phyloP scores from a whole-genome alignment of 2,113 vertebrate genomes.

The Dolichotis patagonum region DNA sequence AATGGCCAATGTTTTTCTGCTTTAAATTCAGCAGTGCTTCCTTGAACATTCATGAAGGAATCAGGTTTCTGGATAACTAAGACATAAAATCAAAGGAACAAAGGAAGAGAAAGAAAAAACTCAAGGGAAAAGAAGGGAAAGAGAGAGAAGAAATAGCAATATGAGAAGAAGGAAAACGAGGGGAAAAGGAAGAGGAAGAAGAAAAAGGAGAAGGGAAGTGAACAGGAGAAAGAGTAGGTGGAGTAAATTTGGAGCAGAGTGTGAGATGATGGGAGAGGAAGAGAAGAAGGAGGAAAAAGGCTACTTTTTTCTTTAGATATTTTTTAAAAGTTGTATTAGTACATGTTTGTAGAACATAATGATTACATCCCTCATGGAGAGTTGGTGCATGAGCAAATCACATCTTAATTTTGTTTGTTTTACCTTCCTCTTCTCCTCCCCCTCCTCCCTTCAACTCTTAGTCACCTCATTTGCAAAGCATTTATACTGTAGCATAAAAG shows the following conservation, averaged over 20 bases:
- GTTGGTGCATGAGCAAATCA: neutral
- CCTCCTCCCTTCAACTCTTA: neutral
- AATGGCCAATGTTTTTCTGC: neutral
- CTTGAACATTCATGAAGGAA: neutral
- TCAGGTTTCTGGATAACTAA: neutral
- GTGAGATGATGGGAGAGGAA: neutral
- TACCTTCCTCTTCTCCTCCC: neutral
- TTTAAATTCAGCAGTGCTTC: neutral
- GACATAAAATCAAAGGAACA: neutral
- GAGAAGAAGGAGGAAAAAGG: neutral
- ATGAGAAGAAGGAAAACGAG: no score
- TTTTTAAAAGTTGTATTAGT: neutral
- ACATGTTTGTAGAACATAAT: neutral
- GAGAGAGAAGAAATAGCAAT: rapidly evolving
- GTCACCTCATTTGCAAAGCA: neutral
- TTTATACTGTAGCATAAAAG: neutral
- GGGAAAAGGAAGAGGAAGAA: rapidly evolving
- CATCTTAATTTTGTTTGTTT: neutral
- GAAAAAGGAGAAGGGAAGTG: rapidly evolving
- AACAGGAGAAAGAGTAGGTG: neutral
- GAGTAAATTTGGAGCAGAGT: neutral
- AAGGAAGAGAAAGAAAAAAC: neutral
- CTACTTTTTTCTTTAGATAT: neutral
- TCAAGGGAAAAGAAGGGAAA: rapidly evolving
- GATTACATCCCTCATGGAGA: neutral